phyloP scores from a whole-genome alignment of 1,140 invertebrate species.

The Dreissena polymorpha region DNA sequence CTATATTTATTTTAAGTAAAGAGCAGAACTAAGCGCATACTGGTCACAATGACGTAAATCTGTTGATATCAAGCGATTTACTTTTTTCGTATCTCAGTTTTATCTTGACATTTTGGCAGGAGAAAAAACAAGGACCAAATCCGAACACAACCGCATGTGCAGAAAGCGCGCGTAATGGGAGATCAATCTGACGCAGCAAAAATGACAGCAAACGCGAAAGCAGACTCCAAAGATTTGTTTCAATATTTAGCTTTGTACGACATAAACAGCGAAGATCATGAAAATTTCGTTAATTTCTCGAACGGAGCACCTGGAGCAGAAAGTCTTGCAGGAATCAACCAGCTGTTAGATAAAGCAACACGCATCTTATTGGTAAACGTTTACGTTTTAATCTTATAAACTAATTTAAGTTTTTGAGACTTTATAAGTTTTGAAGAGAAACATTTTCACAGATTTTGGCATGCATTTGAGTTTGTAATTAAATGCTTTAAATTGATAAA shows the following conservation, averaged over 20 bases:
- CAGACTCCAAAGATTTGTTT: constrained; percentile 37
- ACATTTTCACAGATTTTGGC: too few relatives aligned
- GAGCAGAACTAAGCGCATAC: too few relatives aligned
- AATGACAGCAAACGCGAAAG: constrained; percentile 27
- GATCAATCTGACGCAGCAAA: neutral
- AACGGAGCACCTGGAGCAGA: constrained; percentile 48
- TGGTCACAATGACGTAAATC: too few relatives aligned
- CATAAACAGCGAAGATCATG: constrained; percentile 29
- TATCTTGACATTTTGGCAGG: neutral
- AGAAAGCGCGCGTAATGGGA: neutral
- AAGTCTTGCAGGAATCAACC: constrained; percentile 18
- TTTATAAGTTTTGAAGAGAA: too few relatives aligned
- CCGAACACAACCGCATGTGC: constrained; percentile 2
- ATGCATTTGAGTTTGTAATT: too few relatives aligned
- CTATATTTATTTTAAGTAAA: too few relatives aligned
- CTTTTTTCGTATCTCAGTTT: neutral
- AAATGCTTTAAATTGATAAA: too few relatives aligned
- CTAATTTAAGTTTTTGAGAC: too few relatives aligned
- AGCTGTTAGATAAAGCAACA: constrained; percentile 41
- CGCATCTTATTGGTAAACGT: constrained; percentile 4
- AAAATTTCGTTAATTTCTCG: constrained; percentile 28
- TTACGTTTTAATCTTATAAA: too few relatives aligned
- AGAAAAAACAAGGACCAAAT: neutral
- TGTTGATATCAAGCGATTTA: too few relatives aligned
- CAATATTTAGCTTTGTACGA: constrained; percentile 44